phyloP scores from a whole-genome alignment of 2,797 vertebrate genomes.

The Astyanax mexicanus region DNA sequence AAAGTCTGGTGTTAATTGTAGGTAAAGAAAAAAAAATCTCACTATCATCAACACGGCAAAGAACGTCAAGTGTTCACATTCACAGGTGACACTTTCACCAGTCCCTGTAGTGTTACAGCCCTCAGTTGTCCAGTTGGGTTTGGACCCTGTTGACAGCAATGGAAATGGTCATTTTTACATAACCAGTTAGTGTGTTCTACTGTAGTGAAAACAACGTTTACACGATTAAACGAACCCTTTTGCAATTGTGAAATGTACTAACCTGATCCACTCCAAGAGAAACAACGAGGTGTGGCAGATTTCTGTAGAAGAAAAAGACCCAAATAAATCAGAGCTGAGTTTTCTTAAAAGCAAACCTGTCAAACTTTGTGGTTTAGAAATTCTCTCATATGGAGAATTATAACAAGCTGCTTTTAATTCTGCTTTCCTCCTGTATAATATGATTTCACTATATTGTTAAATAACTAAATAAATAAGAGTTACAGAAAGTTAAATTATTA shows the following conservation, averaged over 20 bases:
- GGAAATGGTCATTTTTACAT: neutral
- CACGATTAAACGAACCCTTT: conserved; percentile 57
- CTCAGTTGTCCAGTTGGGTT: conserved; percentile 13
- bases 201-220: neutral
- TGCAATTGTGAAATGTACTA: neutral
- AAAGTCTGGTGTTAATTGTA: neutral
- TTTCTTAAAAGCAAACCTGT: too few relatives aligned
- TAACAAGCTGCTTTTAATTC: too few relatives aligned
- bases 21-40: neutral
- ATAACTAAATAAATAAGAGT: too few relatives aligned
- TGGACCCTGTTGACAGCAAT: neutral
- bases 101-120: neutral
- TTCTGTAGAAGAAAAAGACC: conserved; percentile 32
- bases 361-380: too few relatives aligned
- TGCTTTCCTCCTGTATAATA: too few relatives aligned
- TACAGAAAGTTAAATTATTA: too few relatives aligned
- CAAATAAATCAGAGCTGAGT: neutral
- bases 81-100: conserved; percentile 49
- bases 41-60: conserved; percentile 76
- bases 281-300: conserved; percentile 55
- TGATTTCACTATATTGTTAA: too few relatives aligned
- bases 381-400: too few relatives aligned
- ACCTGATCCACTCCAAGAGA: conserved; percentile 74
- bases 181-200: neutral
- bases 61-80: conserved; percentile 76